Conservation (phyloP, 2,888 invertebrate species). For the Ctena decussata region DNA sequence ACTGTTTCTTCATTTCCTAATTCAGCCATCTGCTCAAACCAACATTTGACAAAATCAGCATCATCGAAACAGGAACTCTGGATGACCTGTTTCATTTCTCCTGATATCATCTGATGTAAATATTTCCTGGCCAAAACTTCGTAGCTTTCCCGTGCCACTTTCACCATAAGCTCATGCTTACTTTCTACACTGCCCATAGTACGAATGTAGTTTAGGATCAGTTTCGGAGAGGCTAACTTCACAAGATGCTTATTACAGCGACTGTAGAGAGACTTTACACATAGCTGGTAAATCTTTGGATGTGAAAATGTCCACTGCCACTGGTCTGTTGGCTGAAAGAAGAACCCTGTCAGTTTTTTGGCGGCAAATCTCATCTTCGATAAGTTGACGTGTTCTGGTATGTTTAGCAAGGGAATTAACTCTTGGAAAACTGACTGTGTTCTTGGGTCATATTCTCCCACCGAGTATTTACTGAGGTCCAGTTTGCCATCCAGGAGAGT, state of each 20-base stretch:
- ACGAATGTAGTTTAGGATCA: conserved; percentile 49
- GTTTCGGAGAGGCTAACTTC: conserved; percentile 48
- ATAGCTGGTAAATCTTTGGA: conserved; percentile 49
- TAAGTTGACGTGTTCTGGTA: conserved; percentile 46
- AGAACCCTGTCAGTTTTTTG: conserved; percentile 59
- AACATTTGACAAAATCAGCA: conserved; percentile 47
- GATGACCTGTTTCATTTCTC: conserved; percentile 49
- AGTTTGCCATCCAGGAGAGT: conserved; percentile 62
- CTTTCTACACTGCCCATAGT: conserved; percentile 2
- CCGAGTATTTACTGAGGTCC: conserved; percentile 51
- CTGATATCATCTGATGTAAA: conserved; percentile 54
- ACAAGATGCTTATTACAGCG: conserved; percentile 36
- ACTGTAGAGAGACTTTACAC: conserved; percentile 50
- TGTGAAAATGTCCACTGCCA: conserved; percentile 54
- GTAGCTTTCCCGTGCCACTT: not conserved
- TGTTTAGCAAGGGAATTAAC: conserved; percentile 45
- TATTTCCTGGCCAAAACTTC: conserved; percentile 44
- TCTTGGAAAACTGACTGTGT: conserved; percentile 53
- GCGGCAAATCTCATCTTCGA: conserved; percentile 64
- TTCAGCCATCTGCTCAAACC: conserved; percentile 55
- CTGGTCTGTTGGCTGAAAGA: conserved; percentile 49
- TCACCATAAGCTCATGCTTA: conserved; percentile 11
- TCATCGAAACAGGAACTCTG: conserved; percentile 52
- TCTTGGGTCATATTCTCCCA: conserved; percentile 56
- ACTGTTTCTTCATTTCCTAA: conserved; percentile 57